Evolutionary conservation across 2,113 vertebrate genomes (phyloP), one percentile per base, ranked within the genome.

Genomic region (Clinocottus analis): DNA sequence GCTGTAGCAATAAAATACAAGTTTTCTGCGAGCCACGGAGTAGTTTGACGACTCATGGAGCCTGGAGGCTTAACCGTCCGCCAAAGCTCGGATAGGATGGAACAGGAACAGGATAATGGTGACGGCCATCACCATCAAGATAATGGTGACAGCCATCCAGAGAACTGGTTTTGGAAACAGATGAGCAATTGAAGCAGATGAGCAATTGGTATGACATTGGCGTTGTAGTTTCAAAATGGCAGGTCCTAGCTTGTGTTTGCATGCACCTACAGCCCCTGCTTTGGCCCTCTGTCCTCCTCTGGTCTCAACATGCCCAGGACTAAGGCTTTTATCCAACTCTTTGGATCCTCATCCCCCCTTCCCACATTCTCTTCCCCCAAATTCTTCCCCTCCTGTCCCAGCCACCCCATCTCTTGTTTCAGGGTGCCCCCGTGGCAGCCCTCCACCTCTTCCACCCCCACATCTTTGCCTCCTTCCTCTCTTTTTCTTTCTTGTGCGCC

Each of bases 151-250:
- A 61, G 49, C 41, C 45, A 65, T 77, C 58, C 41, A 65, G 63
- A 29, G 8, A 65, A 45, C 39, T 21, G 41, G 41, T 31, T 47
- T 66, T 66, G 68, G 56, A 81, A 76, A 74, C 82, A 75, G 90
- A 86, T 81, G 90, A 72, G 75, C 87, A 69, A 77, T 86, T 72
- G n/a, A n/a, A n/a, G n/a, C n/a, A n/a, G n/a, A n/a, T n/a, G n/a
- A n/a, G 72, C 60, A 92, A 78, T 81, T 85, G 76, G 66, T 73
- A 33, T 5, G 33, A 33, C 33, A 33, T 3, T 33, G 33, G 33
- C 33, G 33, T 63, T 85, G 76, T 85, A 83, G 90, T 82, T 93
- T 93, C 90, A 89, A 87, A 75, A 86, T 93, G 89, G 84, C 86
- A 84, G 37, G 59, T 75, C 62, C 72, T 77, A 69, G 93, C 93